Base-by-base conservation (phyloP, 37 sponge, comb jelly and placozoan genomes). In the Hormiphora californensis region DNA sequence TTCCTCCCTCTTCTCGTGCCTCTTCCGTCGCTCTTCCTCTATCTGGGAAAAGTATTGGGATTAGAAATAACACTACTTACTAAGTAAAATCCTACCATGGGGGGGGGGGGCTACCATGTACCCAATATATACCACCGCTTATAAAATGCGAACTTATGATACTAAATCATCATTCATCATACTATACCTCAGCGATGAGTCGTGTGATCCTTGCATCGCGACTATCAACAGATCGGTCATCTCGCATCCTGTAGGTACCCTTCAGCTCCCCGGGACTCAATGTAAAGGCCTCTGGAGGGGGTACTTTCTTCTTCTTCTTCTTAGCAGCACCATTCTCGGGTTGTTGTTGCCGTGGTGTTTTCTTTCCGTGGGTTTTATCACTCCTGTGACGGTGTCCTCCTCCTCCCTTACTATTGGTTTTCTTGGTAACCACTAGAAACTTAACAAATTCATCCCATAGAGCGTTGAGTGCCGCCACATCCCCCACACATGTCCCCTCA, bases 371-470 rank as follows among this genome's bases (percentile, higher is more conserved):
- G 1, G 35, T 9, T 33, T 21, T 73, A 5, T 39, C 28, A n/a
- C 41, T 36, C n/a, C n/a, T n/a, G n/a, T n/a, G n/a, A n/a, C n/a
- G n/a, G n/a, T n/a, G n/a, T n/a, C n/a, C n/a, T n/a, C n/a, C n/a
- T n/a, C n/a, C n/a, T 8, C 23, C 44, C 25, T 73, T 73, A 15
- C 44, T 39, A 73, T 73, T 43, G 21, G 81, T 73, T 0, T 73
- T 46, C 46, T 73, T 43, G 27, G n/a, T 41, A 17, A 73, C 28
- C 1, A 73, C 35, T 7, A 33, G 46, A 73, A 73, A 73, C 81
- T 73, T 73, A 43, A 73, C 43, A 46, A 73, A 73, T 30, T 73
- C 36, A 25, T 40, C 38, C 81, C 81, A 73, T 21, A 73, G 81
- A n/a, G 81, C 81, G 25, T 73, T 73, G 44, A 73, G 32, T 5